These are phyloP conservation scores for Drosophila ogumai DNA, from an alignment of 1,140 invertebrate species.

Conservation along the genomic window DNA sequence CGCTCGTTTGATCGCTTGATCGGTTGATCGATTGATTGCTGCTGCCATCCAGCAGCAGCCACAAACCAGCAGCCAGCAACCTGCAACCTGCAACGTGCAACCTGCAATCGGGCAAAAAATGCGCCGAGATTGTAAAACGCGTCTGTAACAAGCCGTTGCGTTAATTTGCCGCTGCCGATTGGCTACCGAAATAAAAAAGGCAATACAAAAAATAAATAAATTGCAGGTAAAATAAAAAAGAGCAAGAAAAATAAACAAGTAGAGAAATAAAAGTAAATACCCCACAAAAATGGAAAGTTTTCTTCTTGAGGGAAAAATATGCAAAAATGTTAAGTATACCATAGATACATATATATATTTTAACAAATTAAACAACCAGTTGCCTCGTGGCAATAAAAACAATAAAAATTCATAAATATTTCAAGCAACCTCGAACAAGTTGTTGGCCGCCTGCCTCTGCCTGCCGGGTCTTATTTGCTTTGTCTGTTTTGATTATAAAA, in stretches of 20 bases:
- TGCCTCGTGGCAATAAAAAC: conserved; percentile 43
- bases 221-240: conserved; percentile 9
- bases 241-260: background rate
- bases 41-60: conserved; percentile 53
- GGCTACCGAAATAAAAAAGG: conserved; percentile 68
- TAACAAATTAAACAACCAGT: conserved; percentile 62
- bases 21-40: conserved; percentile 84
- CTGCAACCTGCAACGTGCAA: conserved; percentile 28
- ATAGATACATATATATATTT: conserved; percentile 11
- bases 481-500: conserved; percentile 84
- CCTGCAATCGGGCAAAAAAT: conserved; percentile 38
- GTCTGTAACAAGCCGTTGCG: conserved; percentile 80
- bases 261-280: conserved; percentile 18
- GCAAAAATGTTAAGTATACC: conserved; percentile 28
- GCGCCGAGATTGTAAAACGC: conserved; percentile 72
- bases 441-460: conserved; percentile 26
- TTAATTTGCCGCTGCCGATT: conserved; percentile 84
- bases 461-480: conserved; percentile 72
- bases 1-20: conserved; percentile 81
- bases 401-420: conserved; percentile 67
- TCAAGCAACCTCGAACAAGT: conserved; percentile 55
- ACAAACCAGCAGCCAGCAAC: conserved; percentile 17
- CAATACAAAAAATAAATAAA: conserved; percentile 4
- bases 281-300: conserved; percentile 61
- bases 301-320: conserved; percentile 33